Percentiles rank a stretch among this genome's conserved stretches.
These are phyloP conservation scores for Gila orcuttii DNA, from an alignment of 2,113 vertebrate species.

Conservation along the genomic window DNA sequence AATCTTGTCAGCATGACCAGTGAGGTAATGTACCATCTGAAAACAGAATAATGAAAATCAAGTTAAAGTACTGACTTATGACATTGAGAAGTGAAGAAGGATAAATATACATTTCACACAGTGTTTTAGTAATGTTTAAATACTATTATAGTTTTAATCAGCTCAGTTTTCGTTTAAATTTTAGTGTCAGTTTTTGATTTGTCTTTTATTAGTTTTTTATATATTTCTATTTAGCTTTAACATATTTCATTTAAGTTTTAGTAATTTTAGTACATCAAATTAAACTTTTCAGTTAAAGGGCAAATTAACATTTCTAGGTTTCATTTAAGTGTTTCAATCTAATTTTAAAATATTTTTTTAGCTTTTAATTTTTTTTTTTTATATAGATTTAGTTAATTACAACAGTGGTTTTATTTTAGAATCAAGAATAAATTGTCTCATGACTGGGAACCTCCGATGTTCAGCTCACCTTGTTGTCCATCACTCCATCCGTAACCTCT, in stretches of 20 bases:
- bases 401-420: not conserved
- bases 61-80: not conserved
- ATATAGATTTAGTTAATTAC: not conserved
- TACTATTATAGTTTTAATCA: not conserved
- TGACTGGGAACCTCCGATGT: not conserved
- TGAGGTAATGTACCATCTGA: constrained; percentile 97
- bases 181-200: not conserved
- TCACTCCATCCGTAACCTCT: constrained; percentile 96
- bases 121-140: not conserved
- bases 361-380: no score
- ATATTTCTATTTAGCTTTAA: not conserved
- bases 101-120: not conserved
- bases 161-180: not conserved
- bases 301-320: not conserved
- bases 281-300: not conserved
- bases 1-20: constrained; percentile 95
- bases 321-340: not conserved
- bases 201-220: not conserved
- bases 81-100: not conserved
- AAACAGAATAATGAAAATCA: constrained; percentile 49
- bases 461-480: constrained; percentile 90
- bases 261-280: not conserved
- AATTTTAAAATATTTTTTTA: not conserved
- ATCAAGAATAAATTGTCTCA: not conserved
- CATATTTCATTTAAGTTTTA: not conserved